A percentile compares a stretch with the other conserved stretches of the same genome.
phyloP scores from a whole-genome alignment of 2,113 vertebrate genomes.

The Mugil cephalus region DNA sequence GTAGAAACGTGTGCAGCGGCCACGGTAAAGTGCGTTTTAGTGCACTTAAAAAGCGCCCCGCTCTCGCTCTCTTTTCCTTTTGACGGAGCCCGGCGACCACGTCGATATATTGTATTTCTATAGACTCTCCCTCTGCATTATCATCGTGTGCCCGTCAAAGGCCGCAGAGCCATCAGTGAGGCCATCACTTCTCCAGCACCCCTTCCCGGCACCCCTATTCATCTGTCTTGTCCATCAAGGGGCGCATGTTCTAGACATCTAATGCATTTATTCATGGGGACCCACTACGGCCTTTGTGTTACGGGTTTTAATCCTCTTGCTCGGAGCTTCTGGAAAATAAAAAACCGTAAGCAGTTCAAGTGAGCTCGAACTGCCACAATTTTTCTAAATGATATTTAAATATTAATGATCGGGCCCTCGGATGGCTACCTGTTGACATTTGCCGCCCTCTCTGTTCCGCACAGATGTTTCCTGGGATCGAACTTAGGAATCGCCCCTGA shows the following conservation, averaged over 20 bases:
- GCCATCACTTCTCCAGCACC: slow-evolving; percentile 6
- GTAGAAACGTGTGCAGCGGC: too few relatives aligned
- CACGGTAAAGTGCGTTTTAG: too few relatives aligned
- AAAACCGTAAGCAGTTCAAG: too few relatives aligned
- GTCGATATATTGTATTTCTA: slow-evolving; percentile 14
- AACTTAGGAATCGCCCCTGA: too few relatives aligned
- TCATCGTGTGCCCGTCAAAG: slow-evolving; percentile 23
- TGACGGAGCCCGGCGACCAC: neutral
- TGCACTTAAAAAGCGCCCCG: neutral
- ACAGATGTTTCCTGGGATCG: too few relatives aligned
- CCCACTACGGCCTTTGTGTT: neutral
- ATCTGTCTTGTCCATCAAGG: neutral
- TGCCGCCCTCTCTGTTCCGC: too few relatives aligned
- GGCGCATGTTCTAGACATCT: slow-evolving; percentile 1
- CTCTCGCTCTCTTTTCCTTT: neutral
- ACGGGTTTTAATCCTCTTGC: too few relatives aligned
- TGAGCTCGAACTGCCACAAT: too few relatives aligned
- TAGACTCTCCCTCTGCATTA: slow-evolving; percentile 2
- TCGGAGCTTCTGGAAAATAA: too few relatives aligned
- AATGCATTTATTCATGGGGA: slow-evolving; percentile 36
- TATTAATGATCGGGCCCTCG: too few relatives aligned
- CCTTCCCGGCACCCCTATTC: slow-evolving; percentile 8
- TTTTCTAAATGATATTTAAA: too few relatives aligned
- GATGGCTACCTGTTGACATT: too few relatives aligned
- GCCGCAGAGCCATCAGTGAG: slow-evolving; percentile 19